phyloP scores from a whole-genome alignment of 1,140 invertebrate genomes.

The Bombus fervidus region DNA sequence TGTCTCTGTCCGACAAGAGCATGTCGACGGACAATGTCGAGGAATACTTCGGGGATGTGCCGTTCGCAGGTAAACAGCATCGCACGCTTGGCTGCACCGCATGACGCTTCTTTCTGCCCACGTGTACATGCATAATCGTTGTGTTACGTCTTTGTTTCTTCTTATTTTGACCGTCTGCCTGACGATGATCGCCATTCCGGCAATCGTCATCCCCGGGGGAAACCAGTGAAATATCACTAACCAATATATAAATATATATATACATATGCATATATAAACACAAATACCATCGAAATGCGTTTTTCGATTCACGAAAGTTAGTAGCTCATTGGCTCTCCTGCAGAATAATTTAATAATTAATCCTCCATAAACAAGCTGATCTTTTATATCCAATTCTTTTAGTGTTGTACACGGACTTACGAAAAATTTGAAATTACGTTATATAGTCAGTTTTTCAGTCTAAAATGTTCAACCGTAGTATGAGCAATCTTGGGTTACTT shows the following conservation, averaged over 20 bases:
- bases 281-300: not conserved
- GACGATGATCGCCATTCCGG: constrained; percentile 19
- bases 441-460: too few species aligned
- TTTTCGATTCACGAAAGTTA: not conserved
- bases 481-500: too few species aligned
- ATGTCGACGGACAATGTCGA: constrained; percentile 92
- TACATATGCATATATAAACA: not conserved
- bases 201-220: constrained; percentile 21
- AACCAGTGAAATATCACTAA: not conserved
- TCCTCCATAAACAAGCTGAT: too few species aligned
- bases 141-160: constrained; percentile 79
- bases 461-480: too few species aligned
- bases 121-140: constrained; percentile 82
- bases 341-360: not conserved
- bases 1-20: constrained; percentile 89
- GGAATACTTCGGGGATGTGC: constrained; percentile 92
- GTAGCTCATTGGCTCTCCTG: not conserved
- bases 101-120: constrained; percentile 82
- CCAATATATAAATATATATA: not conserved
- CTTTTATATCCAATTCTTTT: too few species aligned
- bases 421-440: too few species aligned
- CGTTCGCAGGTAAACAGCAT: constrained; percentile 91
- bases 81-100: constrained; percentile 83
- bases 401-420: too few species aligned
- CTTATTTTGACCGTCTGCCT: constrained; percentile 70